Base-by-base conservation (phyloP, 2,113 vertebrate genomes). In the Onychostruthus taczanowskii region DNA sequence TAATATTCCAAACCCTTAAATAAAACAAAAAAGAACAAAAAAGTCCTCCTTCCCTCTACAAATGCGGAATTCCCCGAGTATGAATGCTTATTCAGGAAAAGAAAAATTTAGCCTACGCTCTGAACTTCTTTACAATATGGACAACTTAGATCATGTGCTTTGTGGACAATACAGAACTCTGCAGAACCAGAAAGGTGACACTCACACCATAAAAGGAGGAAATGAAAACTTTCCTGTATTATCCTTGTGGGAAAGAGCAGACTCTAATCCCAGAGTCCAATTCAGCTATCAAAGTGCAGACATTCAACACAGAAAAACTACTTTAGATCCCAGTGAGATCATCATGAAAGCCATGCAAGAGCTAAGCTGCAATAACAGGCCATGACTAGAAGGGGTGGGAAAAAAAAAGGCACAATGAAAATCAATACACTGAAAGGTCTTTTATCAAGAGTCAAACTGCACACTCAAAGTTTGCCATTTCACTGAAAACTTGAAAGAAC, bases 1-100 rank as follows among this genome's bases (percentile, higher is more conserved):
- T 94, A 93, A 93, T 78, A 93, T 44, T 96, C 43, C 86, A 96
- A 90, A 81, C 24, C 80, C 90, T 83, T 82, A 56, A 96, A 93
- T 31, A 68, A 93, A 87, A 86, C 35, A 91, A 75, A 92, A 83
- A 78, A 73, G 28, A 74, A 50, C 61, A 82, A 86, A 80, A 80
- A 86, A 56, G 39, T 46, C 44, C 66, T 93, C 84, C 93, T 87
- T 55, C 64, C 80, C 64, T 80, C 68, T 55, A 75, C 5, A 52
- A 47, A 62, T 6, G 31, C 46, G 59, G 55, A 86, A 47, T 83
- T 91, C 23, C 41, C 31, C 33, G n/a, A 80, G 14, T 21, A 49
- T 6, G 39, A 94, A 80, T 50, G 46, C 35, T 83, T 62, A 63
- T 16, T 63, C 64, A 84, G 68, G 47, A 80, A 88, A 21, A 73